Conservation (phyloP, 2,797 vertebrate species). For the Chelonia mydas region DNA sequence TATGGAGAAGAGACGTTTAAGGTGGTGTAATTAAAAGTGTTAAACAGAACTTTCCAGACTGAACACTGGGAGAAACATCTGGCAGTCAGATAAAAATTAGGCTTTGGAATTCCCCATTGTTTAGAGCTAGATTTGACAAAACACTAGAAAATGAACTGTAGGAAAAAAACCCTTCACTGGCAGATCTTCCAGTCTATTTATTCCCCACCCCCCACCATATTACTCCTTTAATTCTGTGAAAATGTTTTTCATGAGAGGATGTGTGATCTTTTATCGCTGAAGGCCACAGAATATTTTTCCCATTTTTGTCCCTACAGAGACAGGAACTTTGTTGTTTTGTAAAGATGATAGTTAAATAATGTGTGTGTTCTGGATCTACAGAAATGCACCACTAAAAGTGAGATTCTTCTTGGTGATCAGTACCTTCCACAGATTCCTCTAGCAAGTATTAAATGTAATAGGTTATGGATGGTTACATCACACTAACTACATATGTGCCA, state of each 20-base stretch:
- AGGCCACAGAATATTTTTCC: neutral
- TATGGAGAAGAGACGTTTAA: neutral
- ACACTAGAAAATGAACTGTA: neutral
- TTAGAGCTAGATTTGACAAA: neutral
- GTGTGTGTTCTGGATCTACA: neutral
- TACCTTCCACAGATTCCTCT: neutral
- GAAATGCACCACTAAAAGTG: neutral
- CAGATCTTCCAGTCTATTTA: neutral
- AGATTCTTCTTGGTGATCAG: neutral
- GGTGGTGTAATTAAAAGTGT: neutral
- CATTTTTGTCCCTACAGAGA: neutral
- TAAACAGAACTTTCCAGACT: neutral
- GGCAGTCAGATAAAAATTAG: accelerated
- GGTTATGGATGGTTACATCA: no score
- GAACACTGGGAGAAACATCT: neutral
- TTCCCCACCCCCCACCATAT: neutral
- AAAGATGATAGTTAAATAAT: neutral
- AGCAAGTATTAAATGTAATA: neutral
- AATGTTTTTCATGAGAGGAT: neutral
- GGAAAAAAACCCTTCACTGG: neutral
- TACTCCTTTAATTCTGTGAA: neutral
- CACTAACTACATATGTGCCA: neutral
- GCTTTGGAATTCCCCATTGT: neutral
- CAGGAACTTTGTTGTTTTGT: neutral
- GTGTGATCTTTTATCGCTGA: neutral